Evolutionary conservation across 2,113 vertebrate genomes (phyloP).

Genomic region (Siniperca chuatsi): DNA sequence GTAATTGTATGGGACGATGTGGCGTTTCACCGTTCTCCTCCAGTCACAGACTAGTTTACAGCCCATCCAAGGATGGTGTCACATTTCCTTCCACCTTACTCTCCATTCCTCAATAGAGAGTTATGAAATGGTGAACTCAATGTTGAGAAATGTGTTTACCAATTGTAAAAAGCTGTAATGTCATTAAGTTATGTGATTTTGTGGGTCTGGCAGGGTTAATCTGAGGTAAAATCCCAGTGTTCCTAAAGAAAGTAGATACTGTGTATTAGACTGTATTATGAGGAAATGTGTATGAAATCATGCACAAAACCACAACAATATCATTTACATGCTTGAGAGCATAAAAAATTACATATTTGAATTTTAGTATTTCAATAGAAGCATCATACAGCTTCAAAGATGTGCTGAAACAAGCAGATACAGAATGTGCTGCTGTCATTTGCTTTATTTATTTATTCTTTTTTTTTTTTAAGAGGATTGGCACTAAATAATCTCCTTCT

Average conservation of each 20-base stretch:
- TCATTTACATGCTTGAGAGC: not conserved
- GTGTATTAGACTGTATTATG: not conserved
- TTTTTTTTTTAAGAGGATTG: too few species aligned
- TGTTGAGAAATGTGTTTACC: too few species aligned
- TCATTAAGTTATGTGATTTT: too few species aligned
- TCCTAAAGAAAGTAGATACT: not conserved
- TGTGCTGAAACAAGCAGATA: not conserved
- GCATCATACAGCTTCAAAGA: not conserved
- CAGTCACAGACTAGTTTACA: not conserved
- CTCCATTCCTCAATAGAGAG: too few species aligned
- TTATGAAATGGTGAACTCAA: too few species aligned
- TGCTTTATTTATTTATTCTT: too few species aligned
- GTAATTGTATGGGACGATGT: not conserved
- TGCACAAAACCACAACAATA: not conserved
- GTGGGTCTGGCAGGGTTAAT: too few species aligned
- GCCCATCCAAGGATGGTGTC: not conserved
- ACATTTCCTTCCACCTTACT: too few species aligned
- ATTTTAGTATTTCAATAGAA: not conserved
- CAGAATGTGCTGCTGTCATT: not conserved
- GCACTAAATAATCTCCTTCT: not conserved
- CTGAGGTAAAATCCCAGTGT: not conserved
- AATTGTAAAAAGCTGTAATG: not conserved
- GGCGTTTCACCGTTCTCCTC: not conserved
- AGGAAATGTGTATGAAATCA: not conserved
- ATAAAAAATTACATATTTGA: not conserved